Conservation (phyloP, 2,113 vertebrate species). For the Chlamydotis undulata region DNA sequence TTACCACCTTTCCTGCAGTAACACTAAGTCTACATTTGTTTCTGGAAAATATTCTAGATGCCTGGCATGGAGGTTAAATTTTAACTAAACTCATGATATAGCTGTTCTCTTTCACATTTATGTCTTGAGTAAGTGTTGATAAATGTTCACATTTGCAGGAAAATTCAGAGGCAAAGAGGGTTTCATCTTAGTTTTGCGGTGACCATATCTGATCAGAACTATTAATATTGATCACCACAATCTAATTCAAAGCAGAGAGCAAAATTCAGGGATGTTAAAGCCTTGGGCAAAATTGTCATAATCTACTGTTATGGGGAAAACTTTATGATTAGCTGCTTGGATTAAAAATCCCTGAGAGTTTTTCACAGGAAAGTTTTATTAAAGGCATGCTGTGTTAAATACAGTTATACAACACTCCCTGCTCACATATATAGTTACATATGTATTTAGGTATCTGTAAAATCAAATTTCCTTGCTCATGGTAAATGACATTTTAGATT, state of each 20-base stretch:
- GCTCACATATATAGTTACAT: not conserved
- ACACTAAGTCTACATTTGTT: not conserved
- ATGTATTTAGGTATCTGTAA: not conserved
- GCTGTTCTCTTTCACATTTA: slow-evolving; percentile 33
- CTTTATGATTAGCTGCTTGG: not conserved
- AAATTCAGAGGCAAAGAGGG: slow-evolving; percentile 7
- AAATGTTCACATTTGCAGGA: slow-evolving; percentile 39
- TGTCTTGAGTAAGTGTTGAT: slow-evolving; percentile 7
- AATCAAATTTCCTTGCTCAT: not conserved
- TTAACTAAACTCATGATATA: slow-evolving; percentile 21
- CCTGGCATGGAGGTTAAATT: not conserved
- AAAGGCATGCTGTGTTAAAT: not conserved
- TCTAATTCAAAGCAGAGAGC: slow-evolving; percentile 31
- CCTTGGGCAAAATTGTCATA: not conserved
- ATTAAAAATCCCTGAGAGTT: slow-evolving; percentile 32
- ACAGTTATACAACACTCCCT: not conserved
- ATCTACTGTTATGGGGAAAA: slow-evolving; percentile 31
- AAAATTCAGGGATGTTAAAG: not conserved
- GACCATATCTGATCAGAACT: slow-evolving; percentile 29
- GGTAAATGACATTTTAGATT: not conserved
- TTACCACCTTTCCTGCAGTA: not conserved
- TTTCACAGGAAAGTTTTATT: slow-evolving; percentile 16
- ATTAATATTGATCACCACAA: slow-evolving; percentile 55
- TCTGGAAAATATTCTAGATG: slow-evolving; percentile 6
- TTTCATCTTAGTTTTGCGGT: slow-evolving; percentile 25